These are phyloP conservation scores for Papio anubis DNA, from an alignment of 2,113 vertebrate genomes.

Conservation along the genomic window DNA sequence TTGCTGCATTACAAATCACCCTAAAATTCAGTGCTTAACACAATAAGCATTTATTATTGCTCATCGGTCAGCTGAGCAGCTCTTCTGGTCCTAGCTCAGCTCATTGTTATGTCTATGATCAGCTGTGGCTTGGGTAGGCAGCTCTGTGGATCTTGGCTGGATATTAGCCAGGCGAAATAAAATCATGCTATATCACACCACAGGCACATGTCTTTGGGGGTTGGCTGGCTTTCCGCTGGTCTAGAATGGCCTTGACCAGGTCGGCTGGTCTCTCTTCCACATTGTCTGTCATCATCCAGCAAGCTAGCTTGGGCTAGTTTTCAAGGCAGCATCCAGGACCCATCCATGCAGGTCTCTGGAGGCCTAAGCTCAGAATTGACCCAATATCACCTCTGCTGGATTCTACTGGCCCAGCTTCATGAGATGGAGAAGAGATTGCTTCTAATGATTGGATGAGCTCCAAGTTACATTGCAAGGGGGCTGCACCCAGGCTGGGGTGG, in stretches of 20 bases:
- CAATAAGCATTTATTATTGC: not conserved
- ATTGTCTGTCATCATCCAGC: not conserved
- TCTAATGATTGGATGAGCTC: not conserved
- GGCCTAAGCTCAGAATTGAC: not conserved
- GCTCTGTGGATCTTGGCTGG: not conserved
- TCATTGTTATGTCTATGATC: not conserved
- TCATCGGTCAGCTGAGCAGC: not conserved
- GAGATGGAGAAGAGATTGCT: not conserved
- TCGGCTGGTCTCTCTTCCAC: not conserved
- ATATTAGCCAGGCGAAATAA: not conserved
- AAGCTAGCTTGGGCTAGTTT: not conserved
- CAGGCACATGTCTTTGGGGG: not conserved
- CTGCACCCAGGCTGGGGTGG: not conserved
- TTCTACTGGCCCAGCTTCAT: not conserved
- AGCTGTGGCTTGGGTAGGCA: too few species aligned
- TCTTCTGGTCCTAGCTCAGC: not conserved
- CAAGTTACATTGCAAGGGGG: not conserved
- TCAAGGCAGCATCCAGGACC: not conserved
- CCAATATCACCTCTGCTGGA: not conserved
- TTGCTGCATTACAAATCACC: not conserved
- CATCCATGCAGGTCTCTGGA: not conserved
- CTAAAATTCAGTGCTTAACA: not conserved
- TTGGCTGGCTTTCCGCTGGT: not conserved
- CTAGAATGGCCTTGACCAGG: not conserved
- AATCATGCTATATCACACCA: not conserved